Evolutionary conservation across 2,113 vertebrate species (phyloP), one percentile per base, ranked within the genome.

Genomic region (Osmerus mordax): DNA sequence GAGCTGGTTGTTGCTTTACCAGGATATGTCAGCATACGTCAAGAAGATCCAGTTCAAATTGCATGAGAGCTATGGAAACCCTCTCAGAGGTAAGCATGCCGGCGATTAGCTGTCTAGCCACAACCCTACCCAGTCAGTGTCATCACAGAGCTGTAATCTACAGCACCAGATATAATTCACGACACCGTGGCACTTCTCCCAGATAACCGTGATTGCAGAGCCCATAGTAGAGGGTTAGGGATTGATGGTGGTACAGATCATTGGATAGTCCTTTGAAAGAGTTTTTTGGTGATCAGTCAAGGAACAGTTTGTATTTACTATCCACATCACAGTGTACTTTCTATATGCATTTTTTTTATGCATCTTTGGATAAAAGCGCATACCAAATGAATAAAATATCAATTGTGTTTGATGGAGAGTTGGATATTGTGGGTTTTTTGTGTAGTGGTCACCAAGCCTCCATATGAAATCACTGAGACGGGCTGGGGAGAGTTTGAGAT

Each of bases 401-500:
- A 7, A 6, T 41, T 6, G 36, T 47, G 41, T 47, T 4, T 47
- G 41, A 47, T 47, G 41, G 41, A 47, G 41, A 28, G 3, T 8
- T 56, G 2, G 47, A 9, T 3, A 15, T 64, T 64, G 32, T 82
- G 12, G 4, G 14, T 1, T 19, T 71, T 62, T 62, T 78, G 55
- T 73, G 4, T 86, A 99, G 97, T 99, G 84, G 97, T 99, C 76
- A 99, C 97, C 4, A 99, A 99, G 78, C 97, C 97, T 64, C 97
- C 97, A 0, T 99, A 99, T 81, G 97, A 99, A 90, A 99, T 99
- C 60, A 98, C 97, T 0, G 97, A 99, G 90, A 99, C 97, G 0
- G 97, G 97, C 66, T 99, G 97, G 97, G 97, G 96, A 64, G 97
- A 99, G 94, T 99, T 99, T 56, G 97, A 99, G 92, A 99, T 99